Percentiles rank a stretch among this genome's conserved stretches.
These are phyloP conservation scores for Brachionus calyciflorus DNA, from an alignment of 1,140 invertebrate species.

Conservation along the genomic window DNA sequence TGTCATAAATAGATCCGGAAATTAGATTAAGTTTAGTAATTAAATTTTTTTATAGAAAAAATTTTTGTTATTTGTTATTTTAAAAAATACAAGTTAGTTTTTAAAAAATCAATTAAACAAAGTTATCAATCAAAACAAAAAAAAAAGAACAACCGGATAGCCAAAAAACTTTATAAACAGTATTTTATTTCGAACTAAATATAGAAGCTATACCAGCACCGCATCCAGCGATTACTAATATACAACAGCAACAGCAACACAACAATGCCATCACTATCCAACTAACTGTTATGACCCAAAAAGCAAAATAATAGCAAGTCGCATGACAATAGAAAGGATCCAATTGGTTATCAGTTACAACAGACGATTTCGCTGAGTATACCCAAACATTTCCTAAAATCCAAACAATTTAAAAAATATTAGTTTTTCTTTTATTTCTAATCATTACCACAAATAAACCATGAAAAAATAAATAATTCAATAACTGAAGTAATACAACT, in stretches of 20 bases:
- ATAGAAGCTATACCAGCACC: no score
- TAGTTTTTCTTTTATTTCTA: background rate
- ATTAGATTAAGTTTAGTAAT: no score
- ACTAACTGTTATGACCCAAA: conserved; percentile 23
- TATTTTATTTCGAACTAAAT: no score
- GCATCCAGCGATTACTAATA: background rate
- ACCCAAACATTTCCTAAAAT: conserved; percentile 43
- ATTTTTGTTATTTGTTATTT: no score
- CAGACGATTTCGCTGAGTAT: conserved; percentile 32
- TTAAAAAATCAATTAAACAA: no score
- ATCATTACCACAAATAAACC: conserved; percentile 42
- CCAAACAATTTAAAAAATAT: background rate
- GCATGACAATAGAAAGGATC: conserved; percentile 15
- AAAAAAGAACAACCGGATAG: no score
- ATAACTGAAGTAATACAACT: conserved; percentile 2
- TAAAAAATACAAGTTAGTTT: no score
- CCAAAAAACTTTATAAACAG: no score
- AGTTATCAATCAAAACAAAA: no score
- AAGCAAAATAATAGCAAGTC: conserved; percentile 35
- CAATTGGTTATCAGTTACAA: background rate
- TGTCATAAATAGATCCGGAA: no score
- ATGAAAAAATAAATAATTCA: conserved; percentile 39
- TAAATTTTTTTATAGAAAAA: no score
- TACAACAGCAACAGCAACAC: conserved; percentile 31
- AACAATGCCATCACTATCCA: background rate